Evolutionary conservation across 1,140 invertebrate species (phyloP).

Genomic region (Atta colombica): DNA sequence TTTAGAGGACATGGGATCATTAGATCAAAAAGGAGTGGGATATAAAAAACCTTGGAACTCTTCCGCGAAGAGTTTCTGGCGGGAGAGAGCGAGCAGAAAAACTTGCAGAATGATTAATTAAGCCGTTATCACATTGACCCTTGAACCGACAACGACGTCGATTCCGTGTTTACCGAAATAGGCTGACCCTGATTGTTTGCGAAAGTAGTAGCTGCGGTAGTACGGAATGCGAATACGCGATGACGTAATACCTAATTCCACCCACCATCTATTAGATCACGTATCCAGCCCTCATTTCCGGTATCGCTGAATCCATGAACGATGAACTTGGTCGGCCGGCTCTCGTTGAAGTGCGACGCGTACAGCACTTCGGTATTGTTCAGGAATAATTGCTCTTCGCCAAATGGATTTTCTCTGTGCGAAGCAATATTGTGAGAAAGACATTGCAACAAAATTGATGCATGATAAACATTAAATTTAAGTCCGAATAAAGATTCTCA

Average conservation of each 20-base stretch:
- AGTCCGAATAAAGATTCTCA: background rate
- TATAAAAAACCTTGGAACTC: slow-evolving; percentile 8
- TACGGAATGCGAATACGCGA: slow-evolving; percentile 9
- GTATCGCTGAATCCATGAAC: slow-evolving; percentile 87
- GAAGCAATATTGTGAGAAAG: background rate
- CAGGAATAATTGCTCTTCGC: slow-evolving; percentile 78
- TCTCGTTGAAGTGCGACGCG: slow-evolving; percentile 82
- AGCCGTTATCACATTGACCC: slow-evolving; percentile 71
- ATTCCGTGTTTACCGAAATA: slow-evolving; percentile 79
- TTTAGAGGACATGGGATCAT: background rate
- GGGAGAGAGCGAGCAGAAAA: slow-evolving; percentile 47
- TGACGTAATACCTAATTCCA: slow-evolving; percentile 20
- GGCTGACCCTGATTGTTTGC: slow-evolving; percentile 74
- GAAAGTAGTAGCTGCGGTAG: slow-evolving; percentile 9
- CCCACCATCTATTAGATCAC: slow-evolving; percentile 82
- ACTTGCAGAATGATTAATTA: slow-evolving; percentile 74
- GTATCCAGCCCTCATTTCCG: slow-evolving; percentile 83
- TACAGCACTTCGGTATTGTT: slow-evolving; percentile 81
- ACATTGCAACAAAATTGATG: background rate
- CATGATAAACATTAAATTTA: background rate
- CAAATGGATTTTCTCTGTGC: slow-evolving; percentile 80
- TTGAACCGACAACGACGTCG: slow-evolving; percentile 72
- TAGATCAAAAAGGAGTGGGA: background rate
- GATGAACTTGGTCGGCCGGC: slow-evolving; percentile 85
- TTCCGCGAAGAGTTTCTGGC: slow-evolving; percentile 47